Percentiles rank a stretch among this genome's conserved stretches.
These are phyloP conservation scores for Sebastes trivittatus DNA, from an alignment of 2,797 vertebrate species.

Conservation along the genomic window DNA sequence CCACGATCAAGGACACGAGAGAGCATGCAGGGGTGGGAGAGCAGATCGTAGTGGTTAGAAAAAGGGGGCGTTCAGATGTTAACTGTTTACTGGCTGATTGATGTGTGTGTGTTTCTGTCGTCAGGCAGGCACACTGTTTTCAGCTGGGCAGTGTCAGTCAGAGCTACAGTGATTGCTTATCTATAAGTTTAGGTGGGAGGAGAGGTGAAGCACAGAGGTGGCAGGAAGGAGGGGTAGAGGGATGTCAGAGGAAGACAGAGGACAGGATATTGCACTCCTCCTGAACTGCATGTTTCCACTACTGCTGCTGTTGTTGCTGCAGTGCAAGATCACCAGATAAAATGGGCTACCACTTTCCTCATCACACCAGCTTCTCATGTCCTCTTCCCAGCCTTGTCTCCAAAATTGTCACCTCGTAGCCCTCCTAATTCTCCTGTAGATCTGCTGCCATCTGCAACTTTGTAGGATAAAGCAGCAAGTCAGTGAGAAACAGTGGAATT, in stretches of 20 bases:
- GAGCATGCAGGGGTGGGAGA: slow-evolving; percentile 33
- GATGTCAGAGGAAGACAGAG: not conserved
- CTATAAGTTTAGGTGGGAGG: not conserved
- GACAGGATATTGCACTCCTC: slow-evolving; percentile 54
- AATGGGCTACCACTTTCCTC: slow-evolving; percentile 7
- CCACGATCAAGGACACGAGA: slow-evolving; percentile 37
- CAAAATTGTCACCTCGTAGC: not conserved
- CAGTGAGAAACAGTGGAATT: not conserved
- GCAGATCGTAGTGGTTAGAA: slow-evolving; percentile 29
- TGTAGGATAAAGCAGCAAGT: not conserved
- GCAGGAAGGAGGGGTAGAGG: not conserved
- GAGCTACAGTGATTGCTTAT: slow-evolving; percentile 18
- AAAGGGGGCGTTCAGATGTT: slow-evolving; percentile 48
- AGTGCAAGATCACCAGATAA: slow-evolving; percentile 49
- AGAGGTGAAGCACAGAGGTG: not conserved
- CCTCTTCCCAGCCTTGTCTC: not conserved
- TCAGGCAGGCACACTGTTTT: slow-evolving; percentile 24
- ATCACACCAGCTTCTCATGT: not conserved
- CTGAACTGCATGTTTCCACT: slow-evolving; percentile 46
- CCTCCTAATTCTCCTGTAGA: not conserved
- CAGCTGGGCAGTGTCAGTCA: slow-evolving; percentile 14
- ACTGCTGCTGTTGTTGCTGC: slow-evolving; percentile 4
- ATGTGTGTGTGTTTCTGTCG: slow-evolving; percentile 11
- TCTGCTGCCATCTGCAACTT: not conserved
- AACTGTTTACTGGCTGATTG: slow-evolving; percentile 46